Evolutionary conservation across 2,113 vertebrate species (phyloP).

Genomic region (Peromyscus californicus): DNA sequence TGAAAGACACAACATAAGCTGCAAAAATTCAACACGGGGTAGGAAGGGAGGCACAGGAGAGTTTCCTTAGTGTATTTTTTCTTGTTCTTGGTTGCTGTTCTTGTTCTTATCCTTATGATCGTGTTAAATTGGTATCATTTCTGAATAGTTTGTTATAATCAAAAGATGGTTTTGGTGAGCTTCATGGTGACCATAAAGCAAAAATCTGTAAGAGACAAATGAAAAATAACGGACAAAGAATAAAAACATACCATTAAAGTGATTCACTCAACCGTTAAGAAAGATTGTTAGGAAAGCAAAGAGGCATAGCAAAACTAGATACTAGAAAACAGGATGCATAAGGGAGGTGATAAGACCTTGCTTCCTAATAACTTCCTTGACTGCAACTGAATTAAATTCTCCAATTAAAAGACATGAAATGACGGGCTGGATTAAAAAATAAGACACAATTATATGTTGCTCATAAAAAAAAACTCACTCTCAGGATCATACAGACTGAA

Average conservation of each 20-base stretch:
- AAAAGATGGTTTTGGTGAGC: neutral
- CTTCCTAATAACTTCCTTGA: neutral
- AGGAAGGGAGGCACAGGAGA: neutral
- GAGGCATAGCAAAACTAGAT: neutral
- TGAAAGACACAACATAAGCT: neutral
- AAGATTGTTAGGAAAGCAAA: neutral
- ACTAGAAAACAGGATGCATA: neutral
- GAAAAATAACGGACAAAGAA: neutral
- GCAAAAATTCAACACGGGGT: neutral
- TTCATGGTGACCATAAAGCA: too few relatives aligned
- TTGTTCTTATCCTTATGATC: neutral
- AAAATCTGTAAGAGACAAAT: neutral
- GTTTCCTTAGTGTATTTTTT: neutral
- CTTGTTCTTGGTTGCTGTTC: neutral
- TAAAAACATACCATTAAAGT: neutral
- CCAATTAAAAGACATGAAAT: neutral
- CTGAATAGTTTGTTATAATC: neutral
- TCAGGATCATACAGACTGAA: neutral
- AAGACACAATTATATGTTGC: neutral
- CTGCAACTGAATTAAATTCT: neutral
- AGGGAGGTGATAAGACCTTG: neutral
- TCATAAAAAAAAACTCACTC: neutral
- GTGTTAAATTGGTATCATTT: neutral
- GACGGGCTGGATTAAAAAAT: neutral
- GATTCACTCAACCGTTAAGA: neutral